A percentile compares a stretch with the other conserved stretches of the same genome.
phyloP scores from a whole-genome alignment of 2,888 invertebrate species.

The Pyralis farinalis region DNA sequence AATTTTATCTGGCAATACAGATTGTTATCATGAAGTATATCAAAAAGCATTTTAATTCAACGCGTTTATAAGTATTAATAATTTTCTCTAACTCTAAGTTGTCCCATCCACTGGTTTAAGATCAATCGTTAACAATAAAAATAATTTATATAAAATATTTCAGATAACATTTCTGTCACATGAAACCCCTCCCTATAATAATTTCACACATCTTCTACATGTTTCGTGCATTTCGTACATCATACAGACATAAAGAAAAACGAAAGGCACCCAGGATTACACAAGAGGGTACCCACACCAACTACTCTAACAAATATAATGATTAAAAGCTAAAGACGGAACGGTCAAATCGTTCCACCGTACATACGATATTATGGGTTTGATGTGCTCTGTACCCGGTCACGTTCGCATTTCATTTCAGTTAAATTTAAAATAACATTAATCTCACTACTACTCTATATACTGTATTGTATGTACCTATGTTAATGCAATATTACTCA shows the following conservation, averaged over 20 bases:
- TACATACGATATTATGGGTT: slow-evolving; percentile 34
- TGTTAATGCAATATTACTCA: too few species aligned
- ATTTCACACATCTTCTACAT: slow-evolving; percentile 88
- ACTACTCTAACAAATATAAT: slow-evolving; percentile 80
- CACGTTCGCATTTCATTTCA: slow-evolving; percentile 21
- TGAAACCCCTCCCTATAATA: slow-evolving; percentile 50
- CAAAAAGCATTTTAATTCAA: slow-evolving; percentile 60
- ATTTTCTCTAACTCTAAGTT: slow-evolving; percentile 69
- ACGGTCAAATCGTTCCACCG: slow-evolving; percentile 51
- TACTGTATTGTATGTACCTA: too few species aligned
- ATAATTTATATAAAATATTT: slow-evolving; percentile 73
- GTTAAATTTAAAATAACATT: too few species aligned
- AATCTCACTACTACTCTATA: too few species aligned
- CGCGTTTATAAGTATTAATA: slow-evolving; percentile 50
- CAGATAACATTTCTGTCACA: slow-evolving; percentile 56
- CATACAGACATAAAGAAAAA: slow-evolving; percentile 85
- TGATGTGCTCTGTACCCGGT: slow-evolving; percentile 45
- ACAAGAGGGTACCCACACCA: slow-evolving; percentile 75
- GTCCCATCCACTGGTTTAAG: slow-evolving; percentile 71
- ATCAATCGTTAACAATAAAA: slow-evolving; percentile 69
- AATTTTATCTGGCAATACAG: slow-evolving; percentile 82
- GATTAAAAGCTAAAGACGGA: slow-evolving; percentile 72
- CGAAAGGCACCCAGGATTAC: slow-evolving; percentile 79
- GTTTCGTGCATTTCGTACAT: slow-evolving; percentile 94
- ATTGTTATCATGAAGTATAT: slow-evolving; percentile 70